A percentile compares a stretch with the other conserved stretches of the same genome.
These are phyloP conservation scores for Crossaster papposus DNA, from an alignment of 53 echinoderm and acorn worm species.

Conservation along the genomic window DNA sequence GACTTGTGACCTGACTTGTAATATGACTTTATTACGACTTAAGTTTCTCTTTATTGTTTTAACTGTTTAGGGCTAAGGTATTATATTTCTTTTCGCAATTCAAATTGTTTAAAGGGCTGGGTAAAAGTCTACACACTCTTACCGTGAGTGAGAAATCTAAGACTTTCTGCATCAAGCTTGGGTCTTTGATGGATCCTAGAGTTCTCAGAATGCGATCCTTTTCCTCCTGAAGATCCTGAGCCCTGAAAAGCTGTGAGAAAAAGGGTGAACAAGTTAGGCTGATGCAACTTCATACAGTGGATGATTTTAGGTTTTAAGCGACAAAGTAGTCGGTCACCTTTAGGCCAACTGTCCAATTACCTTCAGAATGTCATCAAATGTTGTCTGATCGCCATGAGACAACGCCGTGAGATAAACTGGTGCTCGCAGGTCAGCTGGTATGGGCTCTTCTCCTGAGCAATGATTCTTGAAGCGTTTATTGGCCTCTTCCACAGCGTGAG, in stretches of 20 bases:
- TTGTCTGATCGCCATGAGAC: slow-evolving; percentile 77
- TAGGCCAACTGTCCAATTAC: slow-evolving; percentile 23
- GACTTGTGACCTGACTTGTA: too few relatives aligned
- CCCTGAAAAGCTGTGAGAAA: slow-evolving; percentile 74
- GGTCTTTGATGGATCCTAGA: slow-evolving; percentile 84
- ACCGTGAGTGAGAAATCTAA: slow-evolving; percentile 91
- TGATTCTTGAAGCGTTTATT: slow-evolving; percentile 80
- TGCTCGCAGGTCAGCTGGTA: slow-evolving; percentile 86
- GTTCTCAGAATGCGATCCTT: slow-evolving; percentile 91
- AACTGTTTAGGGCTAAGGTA: too few relatives aligned
- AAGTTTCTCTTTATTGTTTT: too few relatives aligned
- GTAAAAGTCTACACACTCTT: slow-evolving; percentile 39
- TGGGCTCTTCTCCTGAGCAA: slow-evolving; percentile 68
- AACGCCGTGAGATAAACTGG: slow-evolving; percentile 87
- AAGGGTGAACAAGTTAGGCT: background rate
- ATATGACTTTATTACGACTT: too few relatives aligned
- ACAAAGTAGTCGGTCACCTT: background rate
- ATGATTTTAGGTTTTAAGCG: too few relatives aligned
- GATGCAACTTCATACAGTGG: background rate
- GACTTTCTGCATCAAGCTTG: slow-evolving; percentile 78
- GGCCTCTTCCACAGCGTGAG: slow-evolving; percentile 78
- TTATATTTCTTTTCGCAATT: too few relatives aligned
- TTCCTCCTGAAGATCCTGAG: slow-evolving; percentile 96
- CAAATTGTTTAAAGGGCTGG: background rate
- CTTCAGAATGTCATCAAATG: slow-evolving; percentile 86